phyloP scores from a whole-genome alignment of 2,113 vertebrate genomes.

The Jaculus jaculus region DNA sequence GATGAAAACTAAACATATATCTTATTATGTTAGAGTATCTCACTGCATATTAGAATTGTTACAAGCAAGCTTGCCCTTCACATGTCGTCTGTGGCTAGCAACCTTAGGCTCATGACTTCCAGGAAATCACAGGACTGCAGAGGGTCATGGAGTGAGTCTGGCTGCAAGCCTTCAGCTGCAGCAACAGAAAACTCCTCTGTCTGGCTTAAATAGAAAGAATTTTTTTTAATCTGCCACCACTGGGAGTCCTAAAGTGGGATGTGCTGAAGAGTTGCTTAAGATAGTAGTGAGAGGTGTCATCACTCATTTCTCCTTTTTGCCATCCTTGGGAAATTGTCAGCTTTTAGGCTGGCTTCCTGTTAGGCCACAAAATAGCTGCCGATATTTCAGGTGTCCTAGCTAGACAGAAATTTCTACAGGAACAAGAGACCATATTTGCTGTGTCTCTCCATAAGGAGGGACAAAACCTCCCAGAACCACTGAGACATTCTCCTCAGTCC shows the following conservation, averaged over 20 bases:
- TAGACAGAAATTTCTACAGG: background rate
- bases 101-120: background rate
- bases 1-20: background rate
- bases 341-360: background rate
- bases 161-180: background rate
- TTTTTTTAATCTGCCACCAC: background rate
- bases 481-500: background rate
- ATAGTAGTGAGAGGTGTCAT: background rate
- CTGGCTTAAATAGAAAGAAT: constrained; percentile 21
- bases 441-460: background rate
- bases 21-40: background rate
- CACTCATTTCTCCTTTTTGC: background rate
- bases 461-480: background rate
- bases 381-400: background rate
- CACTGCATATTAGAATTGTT: background rate
- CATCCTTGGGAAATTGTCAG: background rate
- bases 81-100: background rate
- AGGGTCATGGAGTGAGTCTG: background rate
- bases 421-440: background rate
- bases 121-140: background rate
- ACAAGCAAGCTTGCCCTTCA: background rate
- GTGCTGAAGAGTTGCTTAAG: background rate
- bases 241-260: constrained; percentile 26
- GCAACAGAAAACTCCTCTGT: background rate
- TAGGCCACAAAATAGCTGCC: background rate